Conservation (phyloP, 2,797 vertebrate genomes). For the Anguilla pacifica region DNA sequence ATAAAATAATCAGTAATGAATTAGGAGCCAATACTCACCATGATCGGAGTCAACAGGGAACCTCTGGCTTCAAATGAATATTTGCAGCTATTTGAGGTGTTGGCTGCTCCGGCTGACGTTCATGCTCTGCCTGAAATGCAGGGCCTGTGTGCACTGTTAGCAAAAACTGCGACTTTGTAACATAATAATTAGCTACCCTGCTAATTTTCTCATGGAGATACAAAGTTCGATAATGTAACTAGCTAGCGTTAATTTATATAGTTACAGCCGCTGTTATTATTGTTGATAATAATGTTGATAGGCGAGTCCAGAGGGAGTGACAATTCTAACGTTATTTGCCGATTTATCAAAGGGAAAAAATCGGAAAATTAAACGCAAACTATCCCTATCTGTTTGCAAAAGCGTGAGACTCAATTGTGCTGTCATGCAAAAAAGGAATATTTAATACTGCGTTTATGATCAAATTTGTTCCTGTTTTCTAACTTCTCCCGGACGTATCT, state of each 20-base stretch:
- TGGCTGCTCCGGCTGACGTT: constrained; percentile 50
- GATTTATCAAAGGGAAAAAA: not conserved
- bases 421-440: not conserved
- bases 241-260: not conserved
- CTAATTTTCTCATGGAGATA: not conserved
- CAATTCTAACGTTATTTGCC: not conserved
- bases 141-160: constrained; percentile 18
- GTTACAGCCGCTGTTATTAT: not conserved
- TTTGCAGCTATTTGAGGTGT: constrained; percentile 56
- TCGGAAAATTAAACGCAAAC: not conserved
- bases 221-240: not conserved
- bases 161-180: constrained; percentile 45
- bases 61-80: constrained; percentile 49
- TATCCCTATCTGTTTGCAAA: not conserved
- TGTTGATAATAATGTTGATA: not conserved
- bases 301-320: not conserved
- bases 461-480: constrained; percentile 23
- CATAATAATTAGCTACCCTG: constrained; percentile 26
- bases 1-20: not conserved
- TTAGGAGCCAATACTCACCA: constrained; percentile 63
- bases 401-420: not conserved
- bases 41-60: constrained; percentile 54
- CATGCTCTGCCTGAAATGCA: constrained; percentile 56
- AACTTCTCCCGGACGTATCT: constrained; percentile 7
- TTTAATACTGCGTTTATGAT: not conserved